A percentile compares a stretch with the other conserved stretches of the same genome.
phyloP scores from a whole-genome alignment of 2,113 vertebrate genomes.

The Tragelaphus scriptus region DNA sequence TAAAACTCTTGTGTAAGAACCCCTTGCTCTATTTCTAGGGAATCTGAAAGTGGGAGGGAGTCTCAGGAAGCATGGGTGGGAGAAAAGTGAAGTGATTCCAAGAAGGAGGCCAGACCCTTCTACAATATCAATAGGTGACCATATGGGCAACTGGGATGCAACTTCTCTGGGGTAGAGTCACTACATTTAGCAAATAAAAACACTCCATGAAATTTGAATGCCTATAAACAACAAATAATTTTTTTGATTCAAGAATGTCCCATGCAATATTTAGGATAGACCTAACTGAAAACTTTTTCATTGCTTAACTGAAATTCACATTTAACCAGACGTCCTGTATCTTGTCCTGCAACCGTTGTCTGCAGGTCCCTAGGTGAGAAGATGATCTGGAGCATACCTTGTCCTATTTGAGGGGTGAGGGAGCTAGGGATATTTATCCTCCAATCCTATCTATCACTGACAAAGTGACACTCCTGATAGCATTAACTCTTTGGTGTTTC shows the following conservation, averaged over 20 bases:
- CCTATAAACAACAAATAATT: background rate
- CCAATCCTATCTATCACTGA: background rate
- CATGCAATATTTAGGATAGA: background rate
- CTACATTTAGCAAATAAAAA: constrained; percentile 10
- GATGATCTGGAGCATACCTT: background rate
- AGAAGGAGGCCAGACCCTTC: background rate
- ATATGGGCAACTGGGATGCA: background rate
- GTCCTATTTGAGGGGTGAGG: background rate
- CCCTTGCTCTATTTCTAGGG: background rate
- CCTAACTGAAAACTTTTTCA: background rate
- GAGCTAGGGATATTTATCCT: background rate
- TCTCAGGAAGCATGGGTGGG: background rate
- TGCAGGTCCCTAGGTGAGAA: background rate
- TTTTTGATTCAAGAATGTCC: background rate
- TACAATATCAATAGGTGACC: background rate
- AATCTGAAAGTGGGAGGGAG: background rate
- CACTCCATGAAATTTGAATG: background rate
- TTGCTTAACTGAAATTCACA: background rate
- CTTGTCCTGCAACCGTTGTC: background rate
- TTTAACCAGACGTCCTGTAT: background rate
- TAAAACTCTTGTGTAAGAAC: background rate
- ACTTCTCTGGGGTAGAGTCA: background rate
- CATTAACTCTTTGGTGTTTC: background rate
- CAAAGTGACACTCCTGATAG: background rate
- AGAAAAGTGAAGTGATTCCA: background rate